phyloP scores from a whole-genome alignment of 2,797 vertebrate genomes.

The Xiphophorus birchmanni region DNA sequence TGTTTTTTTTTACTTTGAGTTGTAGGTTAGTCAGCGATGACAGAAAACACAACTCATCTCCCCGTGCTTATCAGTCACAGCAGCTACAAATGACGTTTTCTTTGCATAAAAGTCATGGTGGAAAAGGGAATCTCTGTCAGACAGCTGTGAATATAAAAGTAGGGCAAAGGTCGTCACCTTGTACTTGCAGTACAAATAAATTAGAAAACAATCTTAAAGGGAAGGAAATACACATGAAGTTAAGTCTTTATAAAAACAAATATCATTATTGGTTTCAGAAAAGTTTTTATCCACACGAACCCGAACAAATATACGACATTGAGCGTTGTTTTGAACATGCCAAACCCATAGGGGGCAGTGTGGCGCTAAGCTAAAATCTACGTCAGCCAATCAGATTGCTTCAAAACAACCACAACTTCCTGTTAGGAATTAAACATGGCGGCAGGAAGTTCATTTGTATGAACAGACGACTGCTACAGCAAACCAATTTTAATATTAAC shows the following conservation, averaged over 20 bases:
- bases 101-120: constrained; percentile 1
- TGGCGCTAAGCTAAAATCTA: too few species aligned
- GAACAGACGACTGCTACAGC: too few species aligned
- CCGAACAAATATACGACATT: too few species aligned
- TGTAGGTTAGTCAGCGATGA: constrained; percentile 23
- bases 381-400: too few species aligned
- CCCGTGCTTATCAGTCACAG: constrained; percentile 34
- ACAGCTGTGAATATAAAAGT: not conserved
- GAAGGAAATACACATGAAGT: not conserved
- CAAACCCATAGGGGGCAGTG: too few species aligned
- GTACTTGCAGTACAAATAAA: not conserved
- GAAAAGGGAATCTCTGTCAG: constrained; percentile 30
- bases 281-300: too few species aligned
- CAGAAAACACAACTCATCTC: not conserved
- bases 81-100: not conserved
- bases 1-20: constrained; percentile 5
- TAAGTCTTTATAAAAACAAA: too few species aligned
- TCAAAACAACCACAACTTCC: too few species aligned
- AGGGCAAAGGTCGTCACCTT: not conserved
- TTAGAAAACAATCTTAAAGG: not conserved
- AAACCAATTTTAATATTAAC: not conserved
- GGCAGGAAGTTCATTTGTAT: too few species aligned
- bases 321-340: too few species aligned
- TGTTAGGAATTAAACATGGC: too few species aligned
- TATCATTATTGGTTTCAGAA: too few species aligned